Percentiles rank a stretch among this genome's conserved stretches.
These are phyloP conservation scores for Pitta sordida DNA, from an alignment of 2,113 vertebrate species.

Conservation along the genomic window DNA sequence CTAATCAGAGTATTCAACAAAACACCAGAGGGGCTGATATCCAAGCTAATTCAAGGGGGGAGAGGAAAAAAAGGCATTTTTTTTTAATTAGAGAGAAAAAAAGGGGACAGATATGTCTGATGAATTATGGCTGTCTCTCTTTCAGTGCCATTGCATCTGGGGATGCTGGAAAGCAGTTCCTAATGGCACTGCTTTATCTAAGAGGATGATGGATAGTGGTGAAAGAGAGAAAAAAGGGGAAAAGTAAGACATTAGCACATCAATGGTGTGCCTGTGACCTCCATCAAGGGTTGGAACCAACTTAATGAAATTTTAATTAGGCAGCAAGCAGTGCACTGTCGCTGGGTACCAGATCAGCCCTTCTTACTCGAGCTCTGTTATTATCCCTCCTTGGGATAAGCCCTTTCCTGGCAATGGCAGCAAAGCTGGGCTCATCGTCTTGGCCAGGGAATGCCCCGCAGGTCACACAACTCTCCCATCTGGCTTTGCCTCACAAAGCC, in stretches of 20 bases:
- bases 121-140: slow-evolving; percentile 11
- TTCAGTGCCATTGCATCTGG: slow-evolving; percentile 33
- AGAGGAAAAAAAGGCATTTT: background rate
- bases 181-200: slow-evolving; percentile 51
- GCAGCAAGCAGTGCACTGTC: slow-evolving; percentile 56
- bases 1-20: background rate
- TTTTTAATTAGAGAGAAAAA: slow-evolving; percentile 51
- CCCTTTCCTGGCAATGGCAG: background rate
- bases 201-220: slow-evolving; percentile 31
- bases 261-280: slow-evolving; percentile 64
- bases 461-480: background rate
- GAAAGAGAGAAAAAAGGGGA: slow-evolving; percentile 31
- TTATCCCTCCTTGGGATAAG: slow-evolving; percentile 8
- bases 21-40: background rate
- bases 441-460: rapidly evolving
- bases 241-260: slow-evolving; percentile 73
- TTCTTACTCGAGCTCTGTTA: background rate
- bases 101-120: background rate
- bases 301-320: slow-evolving; percentile 84
- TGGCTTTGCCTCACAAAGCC: background rate
- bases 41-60: background rate
- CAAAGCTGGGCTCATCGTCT: background rate
- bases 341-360: slow-evolving; percentile 55
- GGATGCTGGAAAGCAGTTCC: slow-evolving; percentile 20
- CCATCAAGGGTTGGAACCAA: slow-evolving; percentile 67